Percentiles rank a stretch among this genome's conserved stretches.
Evolutionary conservation across 37 sponge, comb jelly and placozoan species (phyloP).

Genomic region (Aplysina aerophoba): DNA sequence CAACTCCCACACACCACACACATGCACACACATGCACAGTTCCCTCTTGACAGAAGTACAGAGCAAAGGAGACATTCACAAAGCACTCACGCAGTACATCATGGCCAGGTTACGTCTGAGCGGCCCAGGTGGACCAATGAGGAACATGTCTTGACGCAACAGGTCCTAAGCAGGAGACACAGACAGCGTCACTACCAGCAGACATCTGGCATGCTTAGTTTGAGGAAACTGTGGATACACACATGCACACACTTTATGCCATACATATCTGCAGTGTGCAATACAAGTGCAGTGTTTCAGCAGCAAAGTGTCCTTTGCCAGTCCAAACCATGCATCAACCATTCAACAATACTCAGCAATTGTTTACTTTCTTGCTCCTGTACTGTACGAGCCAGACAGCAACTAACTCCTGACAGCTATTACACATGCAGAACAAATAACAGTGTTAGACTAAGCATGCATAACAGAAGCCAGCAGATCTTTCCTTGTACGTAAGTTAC

Average conservation of each 20-base stretch:
- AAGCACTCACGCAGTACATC: slow-evolving; percentile 68
- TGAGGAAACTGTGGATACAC: not conserved
- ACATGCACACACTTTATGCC: slow-evolving; percentile 16
- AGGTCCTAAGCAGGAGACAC: slow-evolving; percentile 48
- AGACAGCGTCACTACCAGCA: not conserved
- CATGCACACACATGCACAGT: not conserved
- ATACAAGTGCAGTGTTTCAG: not conserved
- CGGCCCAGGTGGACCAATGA: slow-evolving; percentile 87
- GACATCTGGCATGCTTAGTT: not conserved
- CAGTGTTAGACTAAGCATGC: no score
- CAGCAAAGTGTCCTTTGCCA: not conserved
- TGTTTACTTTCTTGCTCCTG: no score
- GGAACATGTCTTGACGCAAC: slow-evolving; percentile 88
- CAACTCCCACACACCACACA: no score
- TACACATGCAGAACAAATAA: no score
- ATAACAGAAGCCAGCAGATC: no score
- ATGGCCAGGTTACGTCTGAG: slow-evolving; percentile 64
- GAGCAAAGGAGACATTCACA: not conserved
- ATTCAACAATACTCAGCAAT: no score
- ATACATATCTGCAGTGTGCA: not conserved
- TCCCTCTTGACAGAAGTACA: not conserved
- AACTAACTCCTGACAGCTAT: no score
- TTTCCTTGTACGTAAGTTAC: no score
- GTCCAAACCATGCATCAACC: not conserved
- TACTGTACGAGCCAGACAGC: no score